These are phyloP conservation scores for Radopholus similis DNA, from an alignment of 1,140 invertebrate species.

Conservation along the genomic window DNA sequence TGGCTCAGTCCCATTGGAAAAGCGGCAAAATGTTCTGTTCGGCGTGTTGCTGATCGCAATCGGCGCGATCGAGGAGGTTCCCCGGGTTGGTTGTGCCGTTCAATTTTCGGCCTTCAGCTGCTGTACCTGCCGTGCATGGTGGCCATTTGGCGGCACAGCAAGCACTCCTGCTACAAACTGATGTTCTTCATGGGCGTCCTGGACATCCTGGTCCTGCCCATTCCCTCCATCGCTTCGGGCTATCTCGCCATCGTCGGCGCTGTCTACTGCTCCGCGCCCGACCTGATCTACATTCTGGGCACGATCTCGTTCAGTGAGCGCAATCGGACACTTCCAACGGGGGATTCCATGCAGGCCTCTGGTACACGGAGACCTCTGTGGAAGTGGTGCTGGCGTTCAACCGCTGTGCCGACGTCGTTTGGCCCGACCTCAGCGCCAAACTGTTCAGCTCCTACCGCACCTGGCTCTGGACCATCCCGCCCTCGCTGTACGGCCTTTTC, in stretches of 20 bases:
- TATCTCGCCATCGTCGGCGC: constrained; percentile 8
- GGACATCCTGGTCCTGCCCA: neutral
- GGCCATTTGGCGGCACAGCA: neutral
- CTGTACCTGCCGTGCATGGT: constrained; percentile 4
- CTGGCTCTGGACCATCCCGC: neutral
- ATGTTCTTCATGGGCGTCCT: neutral
- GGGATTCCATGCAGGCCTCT: constrained; percentile 1
- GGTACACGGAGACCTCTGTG: constrained; percentile 6
- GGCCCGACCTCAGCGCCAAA: neutral
- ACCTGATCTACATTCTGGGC: neutral
- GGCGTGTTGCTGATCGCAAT: constrained; percentile 25
- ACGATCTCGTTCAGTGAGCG: neutral
- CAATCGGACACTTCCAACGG: neutral
- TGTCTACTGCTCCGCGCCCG: neutral
- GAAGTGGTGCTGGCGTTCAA: constrained; percentile 12
- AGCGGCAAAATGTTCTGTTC: constrained; percentile 25
- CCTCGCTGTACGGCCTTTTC: constrained; percentile 7
- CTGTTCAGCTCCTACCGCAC: constrained; percentile 15
- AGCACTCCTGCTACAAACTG: neutral
- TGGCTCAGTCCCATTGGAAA: constrained; percentile 21
- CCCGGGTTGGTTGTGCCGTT: neutral
- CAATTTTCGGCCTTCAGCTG: neutral
- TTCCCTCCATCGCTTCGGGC: neutral
- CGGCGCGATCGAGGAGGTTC: constrained; percentile 9
- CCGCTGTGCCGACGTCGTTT: constrained; percentile 4